phyloP scores from a whole-genome alignment of 1,140 invertebrate species.

The Drosophila pseudoobscura region DNA sequence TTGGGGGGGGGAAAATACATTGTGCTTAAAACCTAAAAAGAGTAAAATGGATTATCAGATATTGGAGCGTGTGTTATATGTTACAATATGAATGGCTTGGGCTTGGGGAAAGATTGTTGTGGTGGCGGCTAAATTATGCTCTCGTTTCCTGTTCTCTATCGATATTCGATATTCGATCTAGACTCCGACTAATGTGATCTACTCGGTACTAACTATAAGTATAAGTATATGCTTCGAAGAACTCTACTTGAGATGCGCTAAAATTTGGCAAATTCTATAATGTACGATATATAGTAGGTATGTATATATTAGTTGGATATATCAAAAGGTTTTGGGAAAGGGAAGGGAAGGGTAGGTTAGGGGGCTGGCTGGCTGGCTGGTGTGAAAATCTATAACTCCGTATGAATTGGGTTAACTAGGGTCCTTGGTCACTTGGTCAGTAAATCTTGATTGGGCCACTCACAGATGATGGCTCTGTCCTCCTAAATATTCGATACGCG shows the following conservation, averaged over 20 bases:
- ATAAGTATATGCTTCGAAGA: slow-evolving; percentile 28
- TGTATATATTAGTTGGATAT: slow-evolving; percentile 37
- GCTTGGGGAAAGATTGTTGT: slow-evolving; percentile 18
- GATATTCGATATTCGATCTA: slow-evolving; percentile 48
- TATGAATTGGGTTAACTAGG: slow-evolving; percentile 7
- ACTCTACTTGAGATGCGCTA: slow-evolving; percentile 54
- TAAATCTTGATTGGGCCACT: slow-evolving; percentile 46
- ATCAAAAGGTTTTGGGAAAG: slow-evolving; percentile 39
- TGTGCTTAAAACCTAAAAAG: slow-evolving; percentile 43
- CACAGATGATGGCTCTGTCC: slow-evolving; percentile 33
- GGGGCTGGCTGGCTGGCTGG: not conserved
- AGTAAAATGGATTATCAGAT: slow-evolving; percentile 47
- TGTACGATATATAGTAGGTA: slow-evolving; percentile 29
- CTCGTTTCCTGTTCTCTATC: slow-evolving; percentile 47
- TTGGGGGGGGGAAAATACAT: slow-evolving; percentile 48
- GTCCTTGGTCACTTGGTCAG: slow-evolving; percentile 74
- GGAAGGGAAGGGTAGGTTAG: too few relatives aligned
- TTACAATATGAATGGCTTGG: slow-evolving; percentile 48
- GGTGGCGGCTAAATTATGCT: slow-evolving; percentile 23
- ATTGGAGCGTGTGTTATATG: slow-evolving; percentile 53
- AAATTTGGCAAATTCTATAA: slow-evolving; percentile 78
- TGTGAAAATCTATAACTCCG: slow-evolving; percentile 56
- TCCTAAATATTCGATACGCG: slow-evolving; percentile 58
- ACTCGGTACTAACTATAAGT: slow-evolving; percentile 38
- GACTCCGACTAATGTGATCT: slow-evolving; percentile 21